Evolutionary conservation across 2,113 vertebrate genomes (phyloP).

Genomic region (Platysteira castanea): DNA sequence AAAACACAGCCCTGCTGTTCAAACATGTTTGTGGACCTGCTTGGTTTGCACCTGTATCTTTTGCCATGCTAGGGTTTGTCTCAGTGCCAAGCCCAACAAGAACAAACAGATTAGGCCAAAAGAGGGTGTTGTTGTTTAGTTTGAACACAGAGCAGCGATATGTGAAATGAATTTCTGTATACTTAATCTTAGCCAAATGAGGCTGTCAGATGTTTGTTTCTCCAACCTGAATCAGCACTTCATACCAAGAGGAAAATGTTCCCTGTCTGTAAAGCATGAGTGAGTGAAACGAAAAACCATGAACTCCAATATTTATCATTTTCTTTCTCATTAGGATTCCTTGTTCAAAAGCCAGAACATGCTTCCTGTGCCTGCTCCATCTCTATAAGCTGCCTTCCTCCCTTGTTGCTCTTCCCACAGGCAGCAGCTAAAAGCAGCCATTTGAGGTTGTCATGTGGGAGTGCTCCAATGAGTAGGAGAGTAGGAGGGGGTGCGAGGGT

Average conservation of each 20-base stretch:
- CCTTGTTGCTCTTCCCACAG: neutral
- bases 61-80: neutral
- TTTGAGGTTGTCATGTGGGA: neutral
- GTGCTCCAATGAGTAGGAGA: neutral
- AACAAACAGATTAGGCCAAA: slow-evolving; percentile 34
- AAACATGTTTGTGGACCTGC: neutral
- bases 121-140: neutral
- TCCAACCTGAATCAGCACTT: slow-evolving; percentile 53
- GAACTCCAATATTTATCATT: slow-evolving; percentile 41
- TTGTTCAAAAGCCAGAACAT: neutral
- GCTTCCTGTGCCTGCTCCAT: neutral
- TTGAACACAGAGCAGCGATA: neutral
- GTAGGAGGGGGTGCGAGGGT: rapidly evolving
- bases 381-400: neutral
- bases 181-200: slow-evolving; percentile 66
- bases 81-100: neutral
- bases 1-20: neutral
- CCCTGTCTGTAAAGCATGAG: neutral
- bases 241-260: slow-evolving; percentile 18
- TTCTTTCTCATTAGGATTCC: slow-evolving; percentile 2
- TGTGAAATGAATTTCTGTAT: slow-evolving; percentile 53
- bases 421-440: neutral
- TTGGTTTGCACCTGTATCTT: neutral
- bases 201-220: slow-evolving; percentile 53
- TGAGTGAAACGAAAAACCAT: neutral